Conservation (phyloP, 2,113 vertebrate species). For the Ramphastos sulfuratus region DNA sequence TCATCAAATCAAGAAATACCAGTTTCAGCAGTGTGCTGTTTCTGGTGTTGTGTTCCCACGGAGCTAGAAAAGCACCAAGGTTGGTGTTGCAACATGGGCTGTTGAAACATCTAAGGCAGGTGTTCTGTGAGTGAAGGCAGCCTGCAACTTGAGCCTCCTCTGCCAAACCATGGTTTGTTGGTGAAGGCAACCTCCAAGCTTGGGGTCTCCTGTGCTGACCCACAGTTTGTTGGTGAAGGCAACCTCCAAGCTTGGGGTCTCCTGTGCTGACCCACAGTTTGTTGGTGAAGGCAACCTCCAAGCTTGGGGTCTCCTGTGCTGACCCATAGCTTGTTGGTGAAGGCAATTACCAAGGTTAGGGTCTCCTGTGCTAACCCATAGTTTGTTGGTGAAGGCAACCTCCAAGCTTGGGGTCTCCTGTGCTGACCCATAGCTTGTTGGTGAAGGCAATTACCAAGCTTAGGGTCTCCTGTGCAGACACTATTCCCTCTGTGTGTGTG, state of each 20-base stretch:
- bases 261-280: not conserved
- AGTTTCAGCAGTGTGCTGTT: not conserved
- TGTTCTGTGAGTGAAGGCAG: not conserved
- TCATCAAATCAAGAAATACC: slow-evolving; percentile 9
- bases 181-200: not conserved
- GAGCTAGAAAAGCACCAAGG: not conserved
- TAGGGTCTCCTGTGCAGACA: not conserved
- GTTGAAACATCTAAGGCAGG: not conserved
- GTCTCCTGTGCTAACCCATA: not conserved
- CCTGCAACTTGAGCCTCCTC: not conserved
- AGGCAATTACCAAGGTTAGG: not conserved
- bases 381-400: too few relatives aligned
- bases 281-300: too few relatives aligned
- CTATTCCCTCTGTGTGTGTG: not conserved
- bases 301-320: not conserved
- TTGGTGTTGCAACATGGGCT: not conserved
- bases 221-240: too few relatives aligned
- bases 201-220: not conserved
- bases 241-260: not conserved
- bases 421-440: too few relatives aligned
- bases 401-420: not conserved
- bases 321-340: too few relatives aligned
- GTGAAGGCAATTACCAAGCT: not conserved
- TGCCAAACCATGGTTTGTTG: too few relatives aligned
- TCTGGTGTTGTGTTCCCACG: not conserved